Evolutionary conservation across 2,888 invertebrate genomes (phyloP).

Genomic region (Drosophila parthenogenetica): DNA sequence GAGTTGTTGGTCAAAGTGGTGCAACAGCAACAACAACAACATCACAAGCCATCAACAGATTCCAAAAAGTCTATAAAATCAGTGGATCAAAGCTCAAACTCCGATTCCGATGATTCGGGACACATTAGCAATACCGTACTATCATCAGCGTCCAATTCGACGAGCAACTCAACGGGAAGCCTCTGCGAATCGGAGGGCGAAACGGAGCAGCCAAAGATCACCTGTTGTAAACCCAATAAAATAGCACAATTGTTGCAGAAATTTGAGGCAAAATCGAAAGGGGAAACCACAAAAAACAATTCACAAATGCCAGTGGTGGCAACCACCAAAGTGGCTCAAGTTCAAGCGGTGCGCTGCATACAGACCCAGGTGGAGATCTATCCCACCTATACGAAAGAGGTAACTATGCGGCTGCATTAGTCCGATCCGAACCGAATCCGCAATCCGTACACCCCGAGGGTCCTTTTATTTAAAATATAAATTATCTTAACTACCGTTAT

Average conservation of each 20-base stretch:
- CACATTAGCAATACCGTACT: slow-evolving; percentile 89
- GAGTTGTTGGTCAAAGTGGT: slow-evolving; percentile 83
- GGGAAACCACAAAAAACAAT: slow-evolving; percentile 9
- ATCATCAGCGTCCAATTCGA: slow-evolving; percentile 55
- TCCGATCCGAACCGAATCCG: slow-evolving; percentile 2
- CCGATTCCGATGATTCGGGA: slow-evolving; percentile 92
- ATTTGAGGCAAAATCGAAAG: slow-evolving; percentile 75
- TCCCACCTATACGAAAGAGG: slow-evolving; percentile 85
- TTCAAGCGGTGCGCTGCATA: slow-evolving; percentile 83
- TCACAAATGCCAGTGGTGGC: slow-evolving; percentile 33
- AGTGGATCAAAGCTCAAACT: slow-evolving; percentile 48
- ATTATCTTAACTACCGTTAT: slow-evolving; percentile 10
- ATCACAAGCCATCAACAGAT: not conserved
- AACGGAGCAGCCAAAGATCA: slow-evolving; percentile 13
- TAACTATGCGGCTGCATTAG: slow-evolving; percentile 84
- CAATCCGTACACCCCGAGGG: not conserved
- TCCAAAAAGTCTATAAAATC: slow-evolving; percentile 20
- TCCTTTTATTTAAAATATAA: slow-evolving; percentile 11
- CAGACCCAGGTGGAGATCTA: slow-evolving; percentile 84
- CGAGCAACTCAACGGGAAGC: slow-evolving; percentile 66
- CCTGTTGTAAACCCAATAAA: slow-evolving; percentile 70
- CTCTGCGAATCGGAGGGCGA: slow-evolving; percentile 71
- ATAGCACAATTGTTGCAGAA: slow-evolving; percentile 81
- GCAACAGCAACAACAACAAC: slow-evolving; percentile 36
- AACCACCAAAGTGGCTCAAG: slow-evolving; percentile 77